These are phyloP conservation scores for Cyclophora punctaria DNA, from an alignment of 2,888 invertebrate genomes.

Conservation along the genomic window DNA sequence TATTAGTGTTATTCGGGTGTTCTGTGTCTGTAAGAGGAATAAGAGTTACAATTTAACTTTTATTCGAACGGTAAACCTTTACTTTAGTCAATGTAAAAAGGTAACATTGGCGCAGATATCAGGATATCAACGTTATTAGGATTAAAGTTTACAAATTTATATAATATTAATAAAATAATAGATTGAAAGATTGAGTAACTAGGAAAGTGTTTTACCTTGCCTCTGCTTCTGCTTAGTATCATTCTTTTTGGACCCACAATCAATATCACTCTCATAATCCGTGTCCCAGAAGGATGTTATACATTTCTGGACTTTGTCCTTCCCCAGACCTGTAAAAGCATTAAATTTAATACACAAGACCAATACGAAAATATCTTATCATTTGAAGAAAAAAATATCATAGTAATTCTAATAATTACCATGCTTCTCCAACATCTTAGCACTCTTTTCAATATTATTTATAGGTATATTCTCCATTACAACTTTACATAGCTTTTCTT, in stretches of 20 bases:
- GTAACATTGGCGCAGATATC: no score
- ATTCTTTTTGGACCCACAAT: constrained; percentile 21
- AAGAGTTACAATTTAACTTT: neutral
- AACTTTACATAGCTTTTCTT: constrained; percentile 1
- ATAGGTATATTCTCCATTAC: neutral
- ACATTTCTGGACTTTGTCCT: constrained; percentile 19
- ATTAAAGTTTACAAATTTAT: no score
- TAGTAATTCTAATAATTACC: neutral
- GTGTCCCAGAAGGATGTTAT: constrained; percentile 54
- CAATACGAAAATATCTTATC: neutral
- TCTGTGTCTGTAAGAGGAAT: neutral
- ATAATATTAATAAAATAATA: no score
- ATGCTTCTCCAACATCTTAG: neutral
- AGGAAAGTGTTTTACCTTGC: constrained; percentile 9
- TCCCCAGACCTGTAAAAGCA: constrained; percentile 22
- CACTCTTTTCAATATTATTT: neutral
- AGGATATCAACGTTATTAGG: no score
- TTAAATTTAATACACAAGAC: neutral
- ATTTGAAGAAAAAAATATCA: neutral
- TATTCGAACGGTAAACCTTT: no score
- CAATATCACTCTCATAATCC: constrained; percentile 54
- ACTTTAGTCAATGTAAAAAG: no score
- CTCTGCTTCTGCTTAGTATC: constrained; percentile 18
- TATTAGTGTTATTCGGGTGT: neutral
- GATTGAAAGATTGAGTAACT: neutral